Base-by-base conservation (phyloP, 2,113 vertebrate genomes). In the Scomber colias region DNA sequence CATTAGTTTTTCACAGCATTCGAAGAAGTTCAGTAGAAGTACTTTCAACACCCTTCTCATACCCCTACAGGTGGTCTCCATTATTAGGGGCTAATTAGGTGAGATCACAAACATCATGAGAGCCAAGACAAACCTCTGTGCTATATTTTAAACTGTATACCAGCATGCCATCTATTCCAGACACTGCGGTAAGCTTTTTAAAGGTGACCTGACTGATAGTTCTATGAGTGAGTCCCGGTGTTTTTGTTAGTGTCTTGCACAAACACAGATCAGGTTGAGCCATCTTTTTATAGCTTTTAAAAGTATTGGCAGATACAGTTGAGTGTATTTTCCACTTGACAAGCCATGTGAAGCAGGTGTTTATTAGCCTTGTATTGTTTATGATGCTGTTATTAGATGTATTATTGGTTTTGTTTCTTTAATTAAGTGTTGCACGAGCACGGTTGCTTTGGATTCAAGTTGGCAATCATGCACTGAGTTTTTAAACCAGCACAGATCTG, bases 1-100 rank as follows among this genome's bases (percentile, higher is more conserved):
- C 17, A 21, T 24, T 3, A 15, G n/a, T 40, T 48, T 15, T 56
- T 56, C n/a, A 40, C 27, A 27, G 4, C 4, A 53, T 15, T 31
- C 3, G 1, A 40, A 9, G 44, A 48, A 14, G 5, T 69, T 56
- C 10, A 46, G 2, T 11, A 46, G 2, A 11, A 31, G 11, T 12
- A 24, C 65, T 44, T 19, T n/a, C 6, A 59, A 50, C 30, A 19
- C 12, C 6, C 53, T n/a, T 17, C 24, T 27, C 13, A n/a, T 31
- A 35, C 12, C 11, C 49, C 1, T 50, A 76, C 44, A 57, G 31
- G 45, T 80, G 61, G 44, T 69, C 67, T 65, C 56, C 45, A 13
- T 45, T 24, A 63, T 15, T 63, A 24, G 16, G 19, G 3, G 48
- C 64, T 65, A 49, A 50, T 64, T 56, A 48, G 8, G 24, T 27